Conservation (phyloP, 2,888 invertebrate genomes). For the Dolomedes plantarius region DNA sequence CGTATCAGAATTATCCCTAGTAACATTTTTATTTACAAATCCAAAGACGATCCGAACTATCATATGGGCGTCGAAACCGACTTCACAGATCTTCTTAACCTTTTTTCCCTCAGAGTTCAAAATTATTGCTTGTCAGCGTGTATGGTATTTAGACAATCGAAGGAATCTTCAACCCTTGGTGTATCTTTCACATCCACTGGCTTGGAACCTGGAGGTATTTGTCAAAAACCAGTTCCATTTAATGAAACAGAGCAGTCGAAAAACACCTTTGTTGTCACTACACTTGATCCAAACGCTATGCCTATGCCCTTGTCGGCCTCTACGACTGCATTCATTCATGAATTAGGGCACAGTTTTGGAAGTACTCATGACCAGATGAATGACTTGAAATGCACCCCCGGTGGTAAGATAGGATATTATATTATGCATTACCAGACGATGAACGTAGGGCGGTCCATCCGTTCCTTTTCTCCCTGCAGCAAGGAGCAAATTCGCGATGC, state of each 20-base stretch:
- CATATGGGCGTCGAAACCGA: conserved; percentile 17
- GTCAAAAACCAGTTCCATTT: too few species aligned
- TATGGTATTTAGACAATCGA: too few species aligned
- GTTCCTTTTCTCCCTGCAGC: conserved; percentile 67
- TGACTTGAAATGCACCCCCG: conserved; percentile 29
- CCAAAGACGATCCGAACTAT: conserved; percentile 31
- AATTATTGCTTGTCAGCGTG: conserved; percentile 63
- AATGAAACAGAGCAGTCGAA: too few species aligned
- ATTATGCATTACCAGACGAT: too few species aligned
- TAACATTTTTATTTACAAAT: conserved; percentile 41
- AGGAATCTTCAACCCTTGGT: too few species aligned
- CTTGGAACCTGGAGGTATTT: conserved; percentile 55
- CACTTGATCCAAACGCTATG: not conserved
- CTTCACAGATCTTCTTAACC: conserved; percentile 69
- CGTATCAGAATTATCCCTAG: conserved; percentile 74
- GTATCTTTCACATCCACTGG: too few species aligned
- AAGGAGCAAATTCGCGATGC: too few species aligned
- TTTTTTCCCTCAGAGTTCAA: too few species aligned
- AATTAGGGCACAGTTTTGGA: conserved; percentile 71
- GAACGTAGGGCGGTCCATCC: too few species aligned
- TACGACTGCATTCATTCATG: conserved; percentile 55
- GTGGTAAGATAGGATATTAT: conserved; percentile 24
- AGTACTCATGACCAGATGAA: conserved; percentile 54
- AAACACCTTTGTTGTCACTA: too few species aligned
- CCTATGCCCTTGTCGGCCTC: conserved; percentile 48